Percentiles rank a stretch among this genome's conserved stretches.
Evolutionary conservation across 2,888 invertebrate species (phyloP).

Genomic region (Andrena camellia): DNA sequence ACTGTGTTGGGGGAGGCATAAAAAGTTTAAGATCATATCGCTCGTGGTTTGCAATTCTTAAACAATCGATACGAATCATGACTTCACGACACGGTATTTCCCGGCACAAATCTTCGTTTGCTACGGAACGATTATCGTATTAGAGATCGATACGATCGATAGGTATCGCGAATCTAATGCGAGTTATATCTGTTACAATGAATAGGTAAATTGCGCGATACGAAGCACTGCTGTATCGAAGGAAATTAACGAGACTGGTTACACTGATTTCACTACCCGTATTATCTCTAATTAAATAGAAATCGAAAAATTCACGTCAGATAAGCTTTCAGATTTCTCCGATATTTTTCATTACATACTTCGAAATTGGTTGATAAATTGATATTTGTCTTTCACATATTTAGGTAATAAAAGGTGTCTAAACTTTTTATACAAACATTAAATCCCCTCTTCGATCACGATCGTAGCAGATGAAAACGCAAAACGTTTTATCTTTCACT

Average conservation of each 20-base stretch:
- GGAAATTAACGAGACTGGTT: slow-evolving; percentile 28
- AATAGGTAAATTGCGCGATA: background rate
- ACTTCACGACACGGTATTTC: slow-evolving; percentile 54
- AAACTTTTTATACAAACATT: background rate
- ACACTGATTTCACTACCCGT: background rate
- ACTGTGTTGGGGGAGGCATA: slow-evolving; percentile 24
- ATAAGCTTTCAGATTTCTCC: too few species aligned
- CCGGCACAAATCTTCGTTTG: slow-evolving; percentile 52
- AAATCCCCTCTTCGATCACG: background rate
- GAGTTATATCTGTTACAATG: slow-evolving; percentile 29
- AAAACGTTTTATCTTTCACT: background rate
- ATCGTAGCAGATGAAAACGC: background rate
- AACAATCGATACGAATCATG: slow-evolving; percentile 58
- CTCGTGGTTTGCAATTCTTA: slow-evolving; percentile 38
- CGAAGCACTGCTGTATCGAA: slow-evolving; percentile 30
- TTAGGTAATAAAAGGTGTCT: too few species aligned
- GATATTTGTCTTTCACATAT: background rate
- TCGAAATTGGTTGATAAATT: too few species aligned
- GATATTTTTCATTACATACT: too few species aligned
- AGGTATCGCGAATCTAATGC: slow-evolving; percentile 32
- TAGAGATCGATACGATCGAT: slow-evolving; percentile 48
- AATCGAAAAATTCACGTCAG: background rate
- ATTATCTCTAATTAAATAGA: background rate
- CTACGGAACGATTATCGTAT: slow-evolving; percentile 50
- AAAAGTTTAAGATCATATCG: slow-evolving; percentile 47